These are phyloP conservation scores for Hemicordylus capensis DNA, from an alignment of 2,113 vertebrate genomes.

Conservation along the genomic window DNA sequence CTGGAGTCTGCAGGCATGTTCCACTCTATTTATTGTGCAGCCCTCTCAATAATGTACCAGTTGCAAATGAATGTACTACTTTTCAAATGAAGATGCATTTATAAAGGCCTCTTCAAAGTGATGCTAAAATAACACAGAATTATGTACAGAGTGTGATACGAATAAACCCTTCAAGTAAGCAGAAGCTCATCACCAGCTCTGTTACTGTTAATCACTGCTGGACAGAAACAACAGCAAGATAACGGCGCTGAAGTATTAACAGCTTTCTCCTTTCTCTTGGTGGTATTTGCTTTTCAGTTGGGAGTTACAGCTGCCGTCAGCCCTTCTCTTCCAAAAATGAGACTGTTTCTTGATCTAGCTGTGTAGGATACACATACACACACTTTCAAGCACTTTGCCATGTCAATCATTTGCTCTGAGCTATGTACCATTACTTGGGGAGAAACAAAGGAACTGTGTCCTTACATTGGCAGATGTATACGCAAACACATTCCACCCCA, in stretches of 20 bases:
- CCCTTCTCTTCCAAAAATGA: not conserved
- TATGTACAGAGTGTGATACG: conserved; percentile 71
- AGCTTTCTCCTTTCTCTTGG: conserved; percentile 71
- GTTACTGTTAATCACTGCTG: conserved; percentile 26
- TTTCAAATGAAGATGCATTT: conserved; percentile 70
- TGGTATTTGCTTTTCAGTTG: conserved; percentile 67
- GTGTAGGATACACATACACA: conserved; percentile 45
- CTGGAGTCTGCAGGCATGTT: conserved; percentile 67
- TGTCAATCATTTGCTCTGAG: conserved; percentile 67
- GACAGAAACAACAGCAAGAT: conserved; percentile 61
- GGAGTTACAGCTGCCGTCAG: conserved; percentile 36
- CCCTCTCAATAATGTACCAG: conserved; percentile 67
- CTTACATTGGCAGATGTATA: conserved; percentile 62
- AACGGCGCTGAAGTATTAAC: conserved; percentile 69
- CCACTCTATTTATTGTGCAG: conserved; percentile 74
- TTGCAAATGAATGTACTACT: conserved; percentile 73
- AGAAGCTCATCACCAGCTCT: conserved; percentile 48
- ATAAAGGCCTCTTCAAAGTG: conserved; percentile 68
- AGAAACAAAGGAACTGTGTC: conserved; percentile 72
- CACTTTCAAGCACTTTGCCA: conserved; percentile 51
- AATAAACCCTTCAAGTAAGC: conserved; percentile 67
- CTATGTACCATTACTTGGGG: conserved; percentile 46
- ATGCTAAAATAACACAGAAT: conserved; percentile 63
- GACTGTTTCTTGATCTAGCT: conserved; percentile 35
- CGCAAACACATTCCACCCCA: conserved; percentile 55